Base-by-base conservation (phyloP, 2,888 invertebrate species). In the Eilema griseolum region DNA sequence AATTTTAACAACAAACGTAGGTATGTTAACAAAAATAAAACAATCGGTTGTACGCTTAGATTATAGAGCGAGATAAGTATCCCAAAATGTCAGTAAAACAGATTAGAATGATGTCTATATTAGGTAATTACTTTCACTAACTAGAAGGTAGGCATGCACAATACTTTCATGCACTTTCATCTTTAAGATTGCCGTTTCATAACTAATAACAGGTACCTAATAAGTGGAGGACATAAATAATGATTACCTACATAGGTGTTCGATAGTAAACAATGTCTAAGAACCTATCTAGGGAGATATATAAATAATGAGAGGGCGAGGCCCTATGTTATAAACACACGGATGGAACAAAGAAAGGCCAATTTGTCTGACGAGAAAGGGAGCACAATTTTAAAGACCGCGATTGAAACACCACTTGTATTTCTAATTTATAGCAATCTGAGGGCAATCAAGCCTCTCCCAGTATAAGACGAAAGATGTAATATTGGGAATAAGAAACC, bases 371-470 rank as follows among this genome's bases (percentile, higher is more conserved):
- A 93, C 89, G 90, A 91, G 94, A 95, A 95, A 94, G 94, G 94
- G 91, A 93, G 91, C 89, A 92, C 91, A 90, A 91, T 92, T 93
- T 92, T 92, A 94, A 92, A 94, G 91, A 92, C 89, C 85, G 86
- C 91, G 89, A 89, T 92, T 88, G 91, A 88, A 91, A 88, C 90
- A 89, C 89, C 89, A 89, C 90, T 92, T 88, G 90, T 93, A 87
- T 91, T 93, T 92, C 86, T 92, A 93, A 94, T 93, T 93, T 94
- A 94, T 93, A 94, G 95, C 90, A 93, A 94, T 94, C 91, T 92
- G 83, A 85, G 87, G 83, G 92, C 91, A 93, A 95, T 94, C 93
- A 92, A 84, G 90, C 90, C 90, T 92, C 88, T 90, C 90, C 90
- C 84, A 88, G 90, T 90, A 89, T 89, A 85, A 88, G 88, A 90